Evolutionary conservation across 2,113 vertebrate species (phyloP), one percentile per base, ranked within the genome.

Genomic region (Larimichthys crocea): DNA sequence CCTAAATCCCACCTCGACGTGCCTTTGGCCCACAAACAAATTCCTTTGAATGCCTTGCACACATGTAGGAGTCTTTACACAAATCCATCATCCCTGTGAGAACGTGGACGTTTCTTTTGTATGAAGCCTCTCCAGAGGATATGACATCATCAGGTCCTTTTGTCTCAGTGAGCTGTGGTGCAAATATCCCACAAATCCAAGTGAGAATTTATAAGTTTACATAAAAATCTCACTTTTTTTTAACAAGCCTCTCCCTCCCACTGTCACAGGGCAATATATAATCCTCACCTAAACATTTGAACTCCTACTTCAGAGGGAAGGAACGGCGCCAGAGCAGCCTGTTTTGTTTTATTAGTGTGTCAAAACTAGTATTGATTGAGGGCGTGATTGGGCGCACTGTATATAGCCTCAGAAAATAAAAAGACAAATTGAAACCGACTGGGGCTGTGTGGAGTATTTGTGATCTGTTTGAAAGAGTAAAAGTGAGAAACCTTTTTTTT

Each of bases 321-420:
- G 55, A 76, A n/a, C 12, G 62, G 82, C 59, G 84, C 87, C 89
- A 74, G 59, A 68, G 53, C 19, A 62, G 73, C 77, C 82, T 59
- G 76, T 80, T 83, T 9, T 80, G 82, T 90, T 92, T 90, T 86
- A 91, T 88, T 85, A 87, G 68, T 12, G 72, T 91, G 91, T 91
- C 92, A 91, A 72, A 93, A 82, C 62, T 72, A 12, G 48, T 87
- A 91, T 86, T 82, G 87, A 91, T 90, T 80, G 72, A 76, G 56
- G 44, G 61, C 1, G 48, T 84, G 91, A 92, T 79, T 86, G 87
- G 89, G 82, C 70, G 86, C 67, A 8, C 73, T 55, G 65, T 24
- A 60, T 52, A 83, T 46, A 52, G 83, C 66, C 75, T 65, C 6
- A 53, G 76, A 76, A 76, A 44, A 22, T 48, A 48, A 67, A 46